Evolutionary conservation across 2,113 vertebrate species (phyloP).

Genomic region (Scytalopus superciliaris): DNA sequence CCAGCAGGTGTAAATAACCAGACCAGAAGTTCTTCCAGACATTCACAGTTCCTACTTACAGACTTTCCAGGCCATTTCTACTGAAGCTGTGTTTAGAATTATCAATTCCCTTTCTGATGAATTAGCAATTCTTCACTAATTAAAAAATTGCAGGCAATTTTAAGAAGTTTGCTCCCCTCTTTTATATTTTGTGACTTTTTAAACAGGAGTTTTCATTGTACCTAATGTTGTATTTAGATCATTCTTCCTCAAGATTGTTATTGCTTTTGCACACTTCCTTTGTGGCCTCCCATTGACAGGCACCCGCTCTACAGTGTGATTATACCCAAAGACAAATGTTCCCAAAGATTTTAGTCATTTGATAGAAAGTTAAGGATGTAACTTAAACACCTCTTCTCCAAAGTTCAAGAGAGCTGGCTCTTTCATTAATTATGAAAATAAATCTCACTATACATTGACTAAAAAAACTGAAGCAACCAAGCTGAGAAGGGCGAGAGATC

Average conservation of each 20-base stretch:
- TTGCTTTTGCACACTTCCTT: background rate
- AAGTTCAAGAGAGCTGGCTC: background rate
- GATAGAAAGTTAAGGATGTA: background rate
- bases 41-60: too few species aligned
- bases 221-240: background rate
- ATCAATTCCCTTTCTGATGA: background rate
- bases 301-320: background rate
- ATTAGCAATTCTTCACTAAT: background rate
- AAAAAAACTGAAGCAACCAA: background rate
- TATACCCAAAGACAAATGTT: background rate
- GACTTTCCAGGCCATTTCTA: background rate
- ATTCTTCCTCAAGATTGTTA: background rate
- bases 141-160: background rate
- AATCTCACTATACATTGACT: background rate
- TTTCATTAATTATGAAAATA: background rate
- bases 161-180: background rate
- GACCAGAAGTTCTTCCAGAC: background rate
- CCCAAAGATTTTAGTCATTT: background rate
- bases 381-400: background rate
- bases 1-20: background rate
- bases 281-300: accelerated
- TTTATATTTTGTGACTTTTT: background rate
- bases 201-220: background rate
- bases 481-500: background rate
- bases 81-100: background rate